These are phyloP conservation scores for Lathronympha strigana DNA, from an alignment of 2,888 invertebrate genomes.

Conservation along the genomic window DNA sequence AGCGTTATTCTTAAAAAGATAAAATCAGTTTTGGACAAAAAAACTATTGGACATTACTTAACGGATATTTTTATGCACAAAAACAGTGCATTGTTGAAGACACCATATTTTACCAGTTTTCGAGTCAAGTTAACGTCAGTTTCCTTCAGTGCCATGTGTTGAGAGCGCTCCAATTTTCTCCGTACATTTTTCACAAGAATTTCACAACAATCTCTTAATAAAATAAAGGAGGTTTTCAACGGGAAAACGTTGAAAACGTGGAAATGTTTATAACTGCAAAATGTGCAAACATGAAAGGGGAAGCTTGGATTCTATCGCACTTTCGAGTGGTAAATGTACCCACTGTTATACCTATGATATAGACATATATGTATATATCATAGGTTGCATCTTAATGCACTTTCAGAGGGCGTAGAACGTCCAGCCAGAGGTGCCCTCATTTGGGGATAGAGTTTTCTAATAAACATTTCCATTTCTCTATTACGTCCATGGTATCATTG, in stretches of 20 bases:
- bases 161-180: constrained; percentile 28
- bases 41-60: no score
- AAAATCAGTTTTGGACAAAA: no score
- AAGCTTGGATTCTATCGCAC: constrained; percentile 32
- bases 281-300: not conserved
- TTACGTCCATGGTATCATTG: no score
- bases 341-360: no score
- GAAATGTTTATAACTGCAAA: constrained; percentile 9
- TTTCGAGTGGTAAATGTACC: no score
- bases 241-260: not conserved
- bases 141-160: constrained; percentile 4
- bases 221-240: constrained; percentile 21
- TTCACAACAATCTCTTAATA: constrained; percentile 6
- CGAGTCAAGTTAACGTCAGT: constrained; percentile 16
- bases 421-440: no score
- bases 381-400: no score
- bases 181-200: constrained; percentile 25
- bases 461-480: no score
- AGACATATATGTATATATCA: no score
- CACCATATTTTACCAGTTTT: constrained; percentile 7
- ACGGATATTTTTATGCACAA: not conserved
- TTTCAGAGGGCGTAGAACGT: no score
- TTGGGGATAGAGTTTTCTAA: no score
- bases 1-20: no score
- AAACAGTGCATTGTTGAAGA: constrained; percentile 1